Evolutionary conservation across 2,888 invertebrate genomes (phyloP).

Genomic region (Muscina levida): DNA sequence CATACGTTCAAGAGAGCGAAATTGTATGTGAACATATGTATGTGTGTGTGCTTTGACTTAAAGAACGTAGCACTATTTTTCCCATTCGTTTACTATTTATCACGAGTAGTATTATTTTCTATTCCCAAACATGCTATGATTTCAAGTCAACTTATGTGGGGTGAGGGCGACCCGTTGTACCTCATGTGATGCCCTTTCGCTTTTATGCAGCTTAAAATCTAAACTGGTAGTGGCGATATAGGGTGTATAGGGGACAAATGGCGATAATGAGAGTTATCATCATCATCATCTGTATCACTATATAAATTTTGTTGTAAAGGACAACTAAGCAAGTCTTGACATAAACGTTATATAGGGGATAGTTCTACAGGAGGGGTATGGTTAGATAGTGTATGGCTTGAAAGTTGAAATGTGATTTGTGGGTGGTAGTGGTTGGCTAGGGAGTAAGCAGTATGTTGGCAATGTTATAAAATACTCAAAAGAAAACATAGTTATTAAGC

Average conservation of each 20-base stretch:
- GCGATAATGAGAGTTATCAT: not conserved
- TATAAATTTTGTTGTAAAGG: conserved; percentile 17
- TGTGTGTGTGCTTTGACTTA: conserved; percentile 18
- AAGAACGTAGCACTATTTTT: not conserved
- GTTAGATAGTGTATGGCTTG: not conserved
- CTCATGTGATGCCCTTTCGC: not conserved
- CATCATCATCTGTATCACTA: not conserved
- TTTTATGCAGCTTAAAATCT: not conserved
- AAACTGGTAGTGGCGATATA: not conserved
- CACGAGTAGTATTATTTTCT: conserved; percentile 52
- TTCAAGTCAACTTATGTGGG: conserved; percentile 30
- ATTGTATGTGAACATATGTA: not conserved
- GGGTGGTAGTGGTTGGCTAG: too few relatives aligned
- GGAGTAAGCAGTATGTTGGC: too few relatives aligned
- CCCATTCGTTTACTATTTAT: conserved; percentile 33
- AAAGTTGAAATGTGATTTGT: not conserved
- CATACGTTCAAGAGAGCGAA: too few relatives aligned
- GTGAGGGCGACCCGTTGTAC: too few relatives aligned
- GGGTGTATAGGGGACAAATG: not conserved
- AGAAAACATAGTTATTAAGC: conserved; percentile 27
- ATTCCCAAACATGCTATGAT: conserved; percentile 48
- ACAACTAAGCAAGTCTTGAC: not conserved
- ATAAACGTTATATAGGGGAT: not conserved
- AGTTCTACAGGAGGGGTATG: too few relatives aligned
- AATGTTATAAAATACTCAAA: not conserved